Evolutionary conservation across 2,113 vertebrate genomes (phyloP).

Genomic region (Dasypus novemcinctus): DNA sequence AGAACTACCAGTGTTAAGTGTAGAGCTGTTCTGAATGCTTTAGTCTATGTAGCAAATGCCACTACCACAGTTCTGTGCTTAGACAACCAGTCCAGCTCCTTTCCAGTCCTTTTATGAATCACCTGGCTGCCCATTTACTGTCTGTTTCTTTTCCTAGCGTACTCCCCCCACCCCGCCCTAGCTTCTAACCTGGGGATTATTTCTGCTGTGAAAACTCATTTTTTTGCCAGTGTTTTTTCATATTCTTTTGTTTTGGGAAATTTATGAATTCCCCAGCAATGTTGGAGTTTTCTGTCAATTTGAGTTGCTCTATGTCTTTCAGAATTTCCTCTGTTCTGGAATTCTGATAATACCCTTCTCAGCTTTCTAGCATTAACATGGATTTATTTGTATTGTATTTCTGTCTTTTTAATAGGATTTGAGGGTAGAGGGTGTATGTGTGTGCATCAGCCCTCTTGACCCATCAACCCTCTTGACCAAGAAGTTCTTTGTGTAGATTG

Average conservation of each 20-base stretch:
- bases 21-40: not conserved
- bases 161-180: too few species aligned
- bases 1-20: not conserved
- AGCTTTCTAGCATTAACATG: not conserved
- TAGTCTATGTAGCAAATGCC: not conserved
- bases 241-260: not conserved
- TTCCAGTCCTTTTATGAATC: not conserved
- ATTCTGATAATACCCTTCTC: not conserved
- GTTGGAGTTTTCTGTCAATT: constrained; percentile 3
- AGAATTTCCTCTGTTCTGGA: not conserved
- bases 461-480: not conserved
- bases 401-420: constrained; percentile 18
- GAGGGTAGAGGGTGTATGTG: not conserved
- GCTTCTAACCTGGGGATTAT: constrained; percentile 41
- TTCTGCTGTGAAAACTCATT: constrained; percentile 4
- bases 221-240: not conserved
- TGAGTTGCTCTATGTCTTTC: constrained; percentile 25
- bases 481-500: not conserved
- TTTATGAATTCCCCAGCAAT: not conserved
- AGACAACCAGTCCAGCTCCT: not conserved
- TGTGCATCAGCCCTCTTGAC: not conserved
- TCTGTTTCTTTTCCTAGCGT: not conserved
- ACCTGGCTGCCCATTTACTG: not conserved
- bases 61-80: not conserved
- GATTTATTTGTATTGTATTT: not conserved